Evolutionary conservation across 2,888 invertebrate species (phyloP), one percentile per base, ranked within the genome.

Genomic region (Rhimphoctona megacephalus): DNA sequence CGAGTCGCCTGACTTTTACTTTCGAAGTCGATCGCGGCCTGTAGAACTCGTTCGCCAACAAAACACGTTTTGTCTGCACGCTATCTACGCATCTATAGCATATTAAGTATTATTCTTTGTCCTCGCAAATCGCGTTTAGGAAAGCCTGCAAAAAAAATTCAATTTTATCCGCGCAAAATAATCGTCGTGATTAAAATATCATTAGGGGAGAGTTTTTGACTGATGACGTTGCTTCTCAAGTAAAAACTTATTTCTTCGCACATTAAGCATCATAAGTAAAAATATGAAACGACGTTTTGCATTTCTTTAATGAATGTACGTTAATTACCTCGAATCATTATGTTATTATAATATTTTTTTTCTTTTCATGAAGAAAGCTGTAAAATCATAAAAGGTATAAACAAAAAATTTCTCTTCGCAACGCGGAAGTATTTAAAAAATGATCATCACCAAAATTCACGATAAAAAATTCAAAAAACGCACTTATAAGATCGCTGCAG

Each of bases 1-100:
- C 89, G 88, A 92, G 88, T 90, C 85, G 85, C 70, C 57, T 76
- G 90, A 92, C 93, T 94, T 93, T 93, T 94, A 93, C 94, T 94
- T 94, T 93, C 90, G 89, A 90, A 91, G 72, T 73, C 84, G 85
- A 87, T 87, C 85, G 81, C 57, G 66, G 54, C 52, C 61, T 73
- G 67, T 49, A 61, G 22, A 82, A 84, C 84, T 78, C 78, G 86
- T 79, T 84, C 73, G 25, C 74, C 61, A 78, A 76, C 73, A 19
- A 81, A 81, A 76, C 82, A 78, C 79, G 82, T 82, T 85, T 81
- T n/a, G 46, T 79, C 54, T 76, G 64, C 85, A 81, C 78, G 77
- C 61, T 54, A 73, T 73, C 66, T 22, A 66, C 30, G 43, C 74
- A 46, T 43, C 54, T 57, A 61, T 49, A 25, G 36, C 30, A 69